phyloP scores from a whole-genome alignment of 2,888 invertebrate species.

The Dendrolimus pini region DNA sequence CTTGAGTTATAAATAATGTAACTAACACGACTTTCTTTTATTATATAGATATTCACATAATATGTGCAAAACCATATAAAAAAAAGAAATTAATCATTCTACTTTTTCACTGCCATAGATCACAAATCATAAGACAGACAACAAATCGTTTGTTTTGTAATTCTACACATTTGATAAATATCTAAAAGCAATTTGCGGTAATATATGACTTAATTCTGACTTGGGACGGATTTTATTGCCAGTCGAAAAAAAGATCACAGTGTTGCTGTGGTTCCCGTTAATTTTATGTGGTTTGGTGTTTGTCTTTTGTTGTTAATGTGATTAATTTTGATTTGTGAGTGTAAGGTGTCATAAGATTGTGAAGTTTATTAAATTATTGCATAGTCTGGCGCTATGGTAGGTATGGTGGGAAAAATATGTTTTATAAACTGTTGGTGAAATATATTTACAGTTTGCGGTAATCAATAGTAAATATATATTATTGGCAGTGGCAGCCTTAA shows the following conservation, averaged over 20 bases:
- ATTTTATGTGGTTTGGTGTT: not conserved
- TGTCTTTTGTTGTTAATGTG: not conserved
- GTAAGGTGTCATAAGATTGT: not conserved
- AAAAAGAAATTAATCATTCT: no score
- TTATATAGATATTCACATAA: no score
- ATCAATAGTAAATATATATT: no score
- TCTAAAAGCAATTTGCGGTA: slow-evolving; percentile 62
- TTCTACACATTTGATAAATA: slow-evolving; percentile 41
- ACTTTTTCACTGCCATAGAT: no score
- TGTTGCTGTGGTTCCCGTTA: slow-evolving; percentile 21
- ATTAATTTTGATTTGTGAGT: not conserved
- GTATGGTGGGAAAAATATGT: no score
- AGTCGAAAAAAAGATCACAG: slow-evolving; percentile 35
- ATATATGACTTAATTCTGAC: slow-evolving; percentile 66
- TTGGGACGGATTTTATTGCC: slow-evolving; percentile 24
- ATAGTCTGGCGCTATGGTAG: no score
- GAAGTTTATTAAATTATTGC: not conserved
- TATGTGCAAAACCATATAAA: no score
- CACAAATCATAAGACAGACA: not conserved
- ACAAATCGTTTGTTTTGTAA: slow-evolving; percentile 20
- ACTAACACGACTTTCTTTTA: no score
- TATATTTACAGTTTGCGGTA: no score
- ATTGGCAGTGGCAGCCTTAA: no score
- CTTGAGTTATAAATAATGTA: no score
- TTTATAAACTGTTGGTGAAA: no score